Evolutionary conservation across 2,797 vertebrate genomes (phyloP).

Genomic region (Phoeniculus purpureus): DNA sequence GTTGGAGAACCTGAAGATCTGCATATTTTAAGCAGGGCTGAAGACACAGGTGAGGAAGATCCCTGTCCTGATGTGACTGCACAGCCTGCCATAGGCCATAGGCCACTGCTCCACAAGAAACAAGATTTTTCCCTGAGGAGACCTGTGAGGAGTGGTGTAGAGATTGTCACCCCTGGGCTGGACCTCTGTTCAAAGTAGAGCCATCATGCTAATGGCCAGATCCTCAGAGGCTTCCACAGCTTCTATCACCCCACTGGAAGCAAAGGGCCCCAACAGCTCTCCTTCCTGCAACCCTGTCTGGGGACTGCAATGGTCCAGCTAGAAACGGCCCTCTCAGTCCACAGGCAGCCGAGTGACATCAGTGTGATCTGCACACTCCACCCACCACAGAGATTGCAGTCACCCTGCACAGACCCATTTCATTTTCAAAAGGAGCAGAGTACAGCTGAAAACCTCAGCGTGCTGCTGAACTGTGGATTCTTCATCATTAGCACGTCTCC

Average conservation of each 20-base stretch:
- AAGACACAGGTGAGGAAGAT: not conserved
- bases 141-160: not conserved
- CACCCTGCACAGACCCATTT: not conserved
- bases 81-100: not conserved
- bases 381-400: not conserved
- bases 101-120: not conserved
- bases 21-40: constrained; percentile 1
- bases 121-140: not conserved
- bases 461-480: not conserved
- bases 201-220: not conserved
- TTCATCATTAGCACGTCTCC: not conserved
- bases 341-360: accelerated
- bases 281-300: not conserved
- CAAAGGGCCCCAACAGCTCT: not conserved
- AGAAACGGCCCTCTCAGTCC: not conserved
- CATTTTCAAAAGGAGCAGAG: not conserved
- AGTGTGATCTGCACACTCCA: not conserved
- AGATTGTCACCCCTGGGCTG: not conserved
- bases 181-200: not conserved
- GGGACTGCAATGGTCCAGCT: not conserved
- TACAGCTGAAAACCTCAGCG: not conserved
- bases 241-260: not conserved
- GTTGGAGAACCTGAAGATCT: not conserved
- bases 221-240: not conserved
- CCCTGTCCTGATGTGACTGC: not conserved